Evolutionary conservation across 2,888 invertebrate species (phyloP), one percentile per base, ranked within the genome.

Genomic region (Dendrolimus pini): DNA sequence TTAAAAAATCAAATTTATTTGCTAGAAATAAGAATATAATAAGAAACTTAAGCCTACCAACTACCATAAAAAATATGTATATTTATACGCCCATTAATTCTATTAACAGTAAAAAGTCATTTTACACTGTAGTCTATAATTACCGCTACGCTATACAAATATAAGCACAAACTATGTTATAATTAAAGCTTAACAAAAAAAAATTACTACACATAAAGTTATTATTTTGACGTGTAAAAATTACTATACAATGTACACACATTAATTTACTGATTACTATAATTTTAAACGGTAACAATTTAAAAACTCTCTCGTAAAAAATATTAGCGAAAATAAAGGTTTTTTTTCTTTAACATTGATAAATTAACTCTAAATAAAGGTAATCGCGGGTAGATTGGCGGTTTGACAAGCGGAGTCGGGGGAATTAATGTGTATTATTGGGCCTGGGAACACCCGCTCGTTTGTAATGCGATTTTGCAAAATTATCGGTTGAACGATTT

Each of bases 351-450:
- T 66, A 64, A 71, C 72, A 66, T 78, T 83, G 81, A 85, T 86
- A 86, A 88, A 87, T 83, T 79, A 80, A 79, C 74, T 72, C 79
- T 83, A 86, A 87, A 88, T 90, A 83, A 85, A 87, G 85, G 84
- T 89, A 89, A 90, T 87, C 80, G 78, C 77, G 78, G 74, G 77
- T 65, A 80, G 80, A 89, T 87, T 83, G 84, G 74, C 62, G 73
- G 85, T 87, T 89, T 89, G 89, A 89, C 89, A 89, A 82, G 88
- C 71, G 82, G 80, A 83, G 82, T 80, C 77, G 75, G 68, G 70
- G 63, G 84, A 83, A 90, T 89, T 86, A 84, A 89, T 89, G 89
- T 84, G 77, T 88, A 88, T 89, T 89, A 89, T 84, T 87, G 88
- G 74, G 81, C 76, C 71, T 64, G 71, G 70, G 65, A 73, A 80